A percentile compares a stretch with the other conserved stretches of the same genome.
These are phyloP conservation scores for Corythornis vintsioides DNA, from an alignment of 2,113 vertebrate species.

Conservation along the genomic window DNA sequence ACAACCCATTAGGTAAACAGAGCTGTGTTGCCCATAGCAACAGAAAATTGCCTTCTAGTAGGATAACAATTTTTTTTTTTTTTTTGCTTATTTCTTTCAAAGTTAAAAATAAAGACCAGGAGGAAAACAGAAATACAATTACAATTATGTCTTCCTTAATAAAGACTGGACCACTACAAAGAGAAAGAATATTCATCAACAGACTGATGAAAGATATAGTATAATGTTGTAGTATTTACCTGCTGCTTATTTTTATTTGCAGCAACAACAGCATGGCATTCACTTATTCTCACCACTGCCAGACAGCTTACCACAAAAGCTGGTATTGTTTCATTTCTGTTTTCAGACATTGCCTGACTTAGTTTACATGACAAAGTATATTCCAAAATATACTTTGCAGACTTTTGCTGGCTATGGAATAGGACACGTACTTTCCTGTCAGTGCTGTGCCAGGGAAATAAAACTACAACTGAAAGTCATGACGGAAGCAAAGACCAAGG, in stretches of 20 bases:
- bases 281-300: neutral
- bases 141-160: neutral
- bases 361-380: neutral
- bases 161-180: neutral
- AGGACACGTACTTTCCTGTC: neutral
- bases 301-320: neutral
- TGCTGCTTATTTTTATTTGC: neutral
- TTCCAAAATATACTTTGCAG: neutral
- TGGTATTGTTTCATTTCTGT: neutral
- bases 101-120: conserved; percentile 21
- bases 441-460: neutral
- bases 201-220: neutral
- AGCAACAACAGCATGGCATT: neutral
- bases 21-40: conserved; percentile 52
- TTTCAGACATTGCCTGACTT: neutral
- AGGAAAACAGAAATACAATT: conserved; percentile 5
- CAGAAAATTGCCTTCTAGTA: conserved; percentile 35
- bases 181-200: neutral
- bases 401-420: neutral
- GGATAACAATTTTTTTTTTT: conserved; percentile 15
- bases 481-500: neutral
- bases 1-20: conserved; percentile 47
- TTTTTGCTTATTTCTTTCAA: conserved; percentile 25
- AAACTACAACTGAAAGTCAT: neutral
- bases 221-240: neutral